phyloP scores from a whole-genome alignment of 2,888 invertebrate species.

The Rhodophaea formosa region DNA sequence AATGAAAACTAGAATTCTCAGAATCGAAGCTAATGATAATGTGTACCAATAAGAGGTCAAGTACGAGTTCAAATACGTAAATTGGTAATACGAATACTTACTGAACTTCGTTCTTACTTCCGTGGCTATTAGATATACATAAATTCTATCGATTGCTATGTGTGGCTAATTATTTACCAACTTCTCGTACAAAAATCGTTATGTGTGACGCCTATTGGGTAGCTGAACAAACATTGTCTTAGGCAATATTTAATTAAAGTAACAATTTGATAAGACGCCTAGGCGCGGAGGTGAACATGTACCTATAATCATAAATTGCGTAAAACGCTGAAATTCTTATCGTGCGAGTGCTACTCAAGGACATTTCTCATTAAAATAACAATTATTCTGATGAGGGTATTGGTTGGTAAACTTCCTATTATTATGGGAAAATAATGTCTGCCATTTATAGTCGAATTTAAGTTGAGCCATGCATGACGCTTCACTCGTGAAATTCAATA shows the following conservation, averaged over 20 bases:
- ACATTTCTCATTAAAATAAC: slow-evolving; percentile 11
- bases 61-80: not conserved
- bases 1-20: not conserved
- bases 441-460: not conserved
- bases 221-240: slow-evolving; percentile 29
- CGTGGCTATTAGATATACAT: no score
- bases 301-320: slow-evolving; percentile 18
- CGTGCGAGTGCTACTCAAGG: slow-evolving; percentile 8
- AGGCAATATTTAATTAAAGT: slow-evolving; percentile 43
- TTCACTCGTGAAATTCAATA: no score
- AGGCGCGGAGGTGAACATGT: slow-evolving; percentile 18
- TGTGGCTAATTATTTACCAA: not conserved
- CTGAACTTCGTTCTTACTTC: not conserved
- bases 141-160: no score
- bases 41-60: not conserved
- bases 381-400: not conserved
- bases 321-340: slow-evolving; percentile 16
- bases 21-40: not conserved
- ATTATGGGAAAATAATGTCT: not conserved
- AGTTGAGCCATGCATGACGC: no score
- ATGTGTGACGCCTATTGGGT: not conserved
- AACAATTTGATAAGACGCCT: slow-evolving; percentile 40
- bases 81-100: not conserved
- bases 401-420: not conserved
- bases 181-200: not conserved